phyloP scores from a whole-genome alignment of 2,888 invertebrate genomes.

The Ditula angustiorana region DNA sequence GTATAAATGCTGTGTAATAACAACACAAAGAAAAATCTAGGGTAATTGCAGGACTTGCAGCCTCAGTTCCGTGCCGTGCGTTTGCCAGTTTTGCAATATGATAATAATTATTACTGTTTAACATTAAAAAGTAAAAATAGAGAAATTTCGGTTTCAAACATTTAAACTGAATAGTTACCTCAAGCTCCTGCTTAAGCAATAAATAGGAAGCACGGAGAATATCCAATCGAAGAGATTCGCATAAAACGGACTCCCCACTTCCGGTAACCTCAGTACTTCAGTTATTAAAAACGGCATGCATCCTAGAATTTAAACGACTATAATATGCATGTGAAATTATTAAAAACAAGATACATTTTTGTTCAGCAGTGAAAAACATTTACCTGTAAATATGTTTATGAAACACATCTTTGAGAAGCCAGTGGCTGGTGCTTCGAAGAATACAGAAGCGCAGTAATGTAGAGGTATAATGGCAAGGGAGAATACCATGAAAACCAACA shows the following conservation, averaged over 20 bases:
- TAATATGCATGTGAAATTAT: constrained; percentile 18
- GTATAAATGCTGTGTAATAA: no score
- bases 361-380: constrained; percentile 50
- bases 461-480: constrained; percentile 87
- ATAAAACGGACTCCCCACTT: constrained; percentile 80
- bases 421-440: constrained; percentile 87
- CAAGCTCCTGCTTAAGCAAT: constrained; percentile 44
- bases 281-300: constrained; percentile 87
- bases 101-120: no score
- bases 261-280: constrained; percentile 84
- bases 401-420: constrained; percentile 88
- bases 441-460: constrained; percentile 86
- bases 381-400: constrained; percentile 83
- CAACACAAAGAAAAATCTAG: no score
- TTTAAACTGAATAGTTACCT: constrained; percentile 37
- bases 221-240: constrained; percentile 85
- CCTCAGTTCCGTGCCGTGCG: no score
- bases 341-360: not conserved
- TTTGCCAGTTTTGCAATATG: no score
- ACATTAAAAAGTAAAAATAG: no score
- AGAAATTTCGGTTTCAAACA: no score
- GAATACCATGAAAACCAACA: constrained; percentile 85
- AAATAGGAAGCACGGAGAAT: constrained; percentile 87
- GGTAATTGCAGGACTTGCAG: no score
- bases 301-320: constrained; percentile 69